Percentiles rank a stretch among this genome's conserved stretches.
Conservation (phyloP, 2,113 vertebrate genomes). For the Hepsetus odoe region DNA sequence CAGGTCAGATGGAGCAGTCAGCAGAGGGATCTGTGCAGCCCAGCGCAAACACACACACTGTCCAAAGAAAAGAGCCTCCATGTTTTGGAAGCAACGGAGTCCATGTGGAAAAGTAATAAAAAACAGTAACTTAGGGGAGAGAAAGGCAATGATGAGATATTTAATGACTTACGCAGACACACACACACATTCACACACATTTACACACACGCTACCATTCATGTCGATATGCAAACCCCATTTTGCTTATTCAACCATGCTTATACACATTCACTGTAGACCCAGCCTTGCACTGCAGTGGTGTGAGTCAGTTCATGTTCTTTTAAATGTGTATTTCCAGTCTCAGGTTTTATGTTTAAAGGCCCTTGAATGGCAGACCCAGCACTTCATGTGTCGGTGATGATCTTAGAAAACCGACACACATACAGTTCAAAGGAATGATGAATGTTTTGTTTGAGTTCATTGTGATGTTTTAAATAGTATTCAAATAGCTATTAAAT, state of each 20-base stretch:
- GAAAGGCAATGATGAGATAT: conserved; percentile 68
- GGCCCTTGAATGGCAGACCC: neutral
- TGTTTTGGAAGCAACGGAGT: conserved; percentile 67
- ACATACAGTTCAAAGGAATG: no score
- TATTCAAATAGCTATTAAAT: no score
- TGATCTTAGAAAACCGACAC: neutral
- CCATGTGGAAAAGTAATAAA: conserved; percentile 80
- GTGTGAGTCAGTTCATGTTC: neutral
- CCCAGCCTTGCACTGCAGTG: neutral
- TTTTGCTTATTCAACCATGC: conserved; percentile 21
- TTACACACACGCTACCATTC: conserved; percentile 34
- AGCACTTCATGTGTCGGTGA: neutral
- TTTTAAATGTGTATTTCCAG: neutral
- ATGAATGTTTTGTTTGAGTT: no score
- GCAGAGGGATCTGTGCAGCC: conserved; percentile 59
- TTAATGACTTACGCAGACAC: conserved; percentile 70
- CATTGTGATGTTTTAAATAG: no score
- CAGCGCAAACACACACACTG: conserved; percentile 71
- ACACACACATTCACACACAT: conserved; percentile 15
- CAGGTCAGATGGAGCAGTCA: conserved; percentile 69
- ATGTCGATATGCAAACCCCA: neutral
- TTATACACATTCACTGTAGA: conserved; percentile 9
- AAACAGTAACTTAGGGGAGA: conserved; percentile 67
- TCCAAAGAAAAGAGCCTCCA: conserved; percentile 79
- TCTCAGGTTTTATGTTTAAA: neutral